Base-by-base conservation (phyloP, 1,140 invertebrate species). In the Diorhabda elongata region DNA sequence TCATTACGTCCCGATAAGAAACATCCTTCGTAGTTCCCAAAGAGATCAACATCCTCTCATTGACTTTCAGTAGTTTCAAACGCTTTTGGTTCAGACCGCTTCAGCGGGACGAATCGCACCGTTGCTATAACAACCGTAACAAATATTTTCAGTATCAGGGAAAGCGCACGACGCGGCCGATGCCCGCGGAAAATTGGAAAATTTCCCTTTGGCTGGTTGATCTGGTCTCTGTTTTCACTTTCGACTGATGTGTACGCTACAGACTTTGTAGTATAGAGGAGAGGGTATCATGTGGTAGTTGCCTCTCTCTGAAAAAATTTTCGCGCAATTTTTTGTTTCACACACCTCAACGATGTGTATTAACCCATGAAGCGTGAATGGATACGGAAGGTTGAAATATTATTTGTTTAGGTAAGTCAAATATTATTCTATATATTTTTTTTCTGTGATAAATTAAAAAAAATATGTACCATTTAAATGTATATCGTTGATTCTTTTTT, bases 101-200 rank as follows among this genome's bases (percentile, higher is more conserved):
- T 8, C 47, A 52, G 26, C 3, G 47, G n/a, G 47, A 52, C 47
- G n/a, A 52, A 52, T 52, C 47, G 4, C 47, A 8, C 6, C 6
- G 47, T 52, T 52, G 47, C 47, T 4, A 52, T 52, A 52, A 52
- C 47, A 52, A 52, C 47, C 47, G n/a, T 6, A n/a, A n/a, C 6
- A 52, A 52, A 52, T 52, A 52, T 52, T 52, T 52, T 52, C 47
- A 52, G 47, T n/a, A 52, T 52, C 47, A 26, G 47, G 47, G 47
- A 52, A 52, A 52, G 47, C 47, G 47, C 47, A n/a, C 47, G 47
- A 8, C 47, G 47, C 3, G 47, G 47, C 47, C 47, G 47, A 52
- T 52, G 47, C 47, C 47, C 47, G 47, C 47, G 47, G 47, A 52
- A 52, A 52, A n/a, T 52, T n/a, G 47, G 47, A 52, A 52, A 52